Conservation (phyloP, 2,113 vertebrate species). For the Kryptolebias marmoratus region DNA sequence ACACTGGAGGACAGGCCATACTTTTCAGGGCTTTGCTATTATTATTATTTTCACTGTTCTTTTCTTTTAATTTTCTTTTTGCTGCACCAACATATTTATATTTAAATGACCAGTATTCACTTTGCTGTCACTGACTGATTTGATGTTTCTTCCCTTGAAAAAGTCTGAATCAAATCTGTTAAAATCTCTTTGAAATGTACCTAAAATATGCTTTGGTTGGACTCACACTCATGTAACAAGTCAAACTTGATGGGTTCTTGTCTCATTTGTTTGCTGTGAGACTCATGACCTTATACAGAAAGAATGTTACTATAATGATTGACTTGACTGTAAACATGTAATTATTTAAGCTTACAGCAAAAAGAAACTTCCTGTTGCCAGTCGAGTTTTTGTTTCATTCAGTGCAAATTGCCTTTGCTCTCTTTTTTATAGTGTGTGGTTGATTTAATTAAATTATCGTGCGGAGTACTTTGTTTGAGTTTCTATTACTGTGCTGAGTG, state of each 20-base stretch:
- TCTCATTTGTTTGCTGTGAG: slow-evolving; percentile 41
- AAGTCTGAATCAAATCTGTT: slow-evolving; percentile 23
- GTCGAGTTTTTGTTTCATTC: slow-evolving; percentile 52
- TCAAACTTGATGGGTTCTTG: slow-evolving; percentile 30
- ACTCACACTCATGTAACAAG: slow-evolving; percentile 19
- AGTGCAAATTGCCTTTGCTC: slow-evolving; percentile 67
- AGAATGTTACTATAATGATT: slow-evolving; percentile 23
- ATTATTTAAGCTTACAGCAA: slow-evolving; percentile 50
- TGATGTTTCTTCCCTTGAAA: slow-evolving; percentile 31
- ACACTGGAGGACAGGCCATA: too few species aligned
- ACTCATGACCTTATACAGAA: slow-evolving; percentile 29
- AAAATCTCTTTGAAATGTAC: slow-evolving; percentile 20
- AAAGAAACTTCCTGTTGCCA: slow-evolving; percentile 58
- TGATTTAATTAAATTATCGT: slow-evolving; percentile 77
- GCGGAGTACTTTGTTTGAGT: slow-evolving; percentile 53
- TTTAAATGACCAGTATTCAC: slow-evolving; percentile 17
- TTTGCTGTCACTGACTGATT: slow-evolving; percentile 16
- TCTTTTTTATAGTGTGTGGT: slow-evolving; percentile 72
- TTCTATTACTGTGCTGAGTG: slow-evolving; percentile 19
- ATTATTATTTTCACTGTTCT: slow-evolving; percentile 17
- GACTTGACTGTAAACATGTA: slow-evolving; percentile 64
- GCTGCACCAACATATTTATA: slow-evolving; percentile 23
- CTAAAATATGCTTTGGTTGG: slow-evolving; percentile 16
- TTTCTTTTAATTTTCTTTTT: slow-evolving; percentile 20
- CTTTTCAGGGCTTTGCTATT: background rate